Evolutionary conservation across 2,888 invertebrate species (phyloP).

Genomic region (Villa cingulata): DNA sequence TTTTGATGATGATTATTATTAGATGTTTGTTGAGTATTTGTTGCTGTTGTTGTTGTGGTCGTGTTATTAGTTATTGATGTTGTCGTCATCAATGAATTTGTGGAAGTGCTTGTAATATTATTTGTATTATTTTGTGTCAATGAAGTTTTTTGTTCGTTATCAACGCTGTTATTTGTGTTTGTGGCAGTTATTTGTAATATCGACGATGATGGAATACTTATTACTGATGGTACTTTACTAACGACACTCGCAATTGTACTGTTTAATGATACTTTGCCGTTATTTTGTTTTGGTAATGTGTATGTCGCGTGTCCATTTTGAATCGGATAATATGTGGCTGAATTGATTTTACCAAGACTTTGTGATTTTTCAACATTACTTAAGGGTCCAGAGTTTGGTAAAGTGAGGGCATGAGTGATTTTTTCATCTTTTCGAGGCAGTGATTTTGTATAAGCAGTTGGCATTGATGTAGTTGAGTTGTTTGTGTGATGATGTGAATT

Average conservation of each 20-base stretch:
- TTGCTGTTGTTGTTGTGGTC: background rate
- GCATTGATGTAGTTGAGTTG: background rate
- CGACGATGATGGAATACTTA: constrained; percentile 30
- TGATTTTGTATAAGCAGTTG: constrained; percentile 15
- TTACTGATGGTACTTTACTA: constrained; percentile 35
- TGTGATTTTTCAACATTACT: constrained; percentile 14
- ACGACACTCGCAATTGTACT: constrained; percentile 35
- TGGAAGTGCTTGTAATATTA: too few species aligned
- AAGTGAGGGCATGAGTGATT: constrained; percentile 26
- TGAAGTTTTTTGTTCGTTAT: background rate
- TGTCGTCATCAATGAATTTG: too few species aligned
- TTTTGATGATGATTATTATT: background rate
- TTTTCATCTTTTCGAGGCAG: constrained; percentile 21
- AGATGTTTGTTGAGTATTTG: background rate
- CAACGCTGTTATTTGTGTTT: background rate
- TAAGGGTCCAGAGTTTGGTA: constrained; percentile 21
- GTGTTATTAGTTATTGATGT: too few species aligned
- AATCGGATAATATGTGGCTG: constrained; percentile 33
- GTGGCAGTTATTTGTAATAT: constrained; percentile 9
- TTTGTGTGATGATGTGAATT: constrained; percentile 5
- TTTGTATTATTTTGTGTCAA: too few species aligned
- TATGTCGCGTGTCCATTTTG: constrained; percentile 33
- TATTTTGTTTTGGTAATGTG: constrained; percentile 31
- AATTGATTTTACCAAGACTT: constrained; percentile 29
- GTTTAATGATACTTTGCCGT: constrained; percentile 32